Evolutionary conservation across 2,888 invertebrate species (phyloP).

Genomic region (Morpho achilles): DNA sequence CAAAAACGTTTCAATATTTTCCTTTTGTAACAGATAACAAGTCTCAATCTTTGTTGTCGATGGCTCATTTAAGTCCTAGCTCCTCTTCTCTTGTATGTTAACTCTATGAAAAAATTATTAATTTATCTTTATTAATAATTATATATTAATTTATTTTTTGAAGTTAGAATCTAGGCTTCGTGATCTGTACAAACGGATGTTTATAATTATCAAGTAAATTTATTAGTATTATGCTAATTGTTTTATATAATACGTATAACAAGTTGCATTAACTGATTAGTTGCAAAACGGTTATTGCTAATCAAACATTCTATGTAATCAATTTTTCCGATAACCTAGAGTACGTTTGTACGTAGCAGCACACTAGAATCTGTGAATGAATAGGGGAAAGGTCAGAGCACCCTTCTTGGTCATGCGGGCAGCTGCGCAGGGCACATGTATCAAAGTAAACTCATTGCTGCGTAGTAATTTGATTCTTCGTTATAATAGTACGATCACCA

Average conservation of each 20-base stretch:
- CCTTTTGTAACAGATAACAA: no score
- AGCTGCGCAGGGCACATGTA: constrained; percentile 23
- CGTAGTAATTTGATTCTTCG: constrained; percentile 23
- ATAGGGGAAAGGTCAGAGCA: constrained; percentile 36
- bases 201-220: no score
- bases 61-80: not conserved
- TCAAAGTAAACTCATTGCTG: constrained; percentile 24
- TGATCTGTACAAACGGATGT: no score
- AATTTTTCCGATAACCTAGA: constrained; percentile 21
- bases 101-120: not conserved
- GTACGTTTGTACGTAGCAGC: constrained; percentile 18
- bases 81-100: not conserved
- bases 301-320: constrained; percentile 2
- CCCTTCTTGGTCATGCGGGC: constrained; percentile 36
- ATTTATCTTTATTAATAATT: not conserved
- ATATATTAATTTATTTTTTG: not conserved
- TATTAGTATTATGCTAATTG: no score
- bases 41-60: no score
- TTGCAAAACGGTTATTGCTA: not conserved
- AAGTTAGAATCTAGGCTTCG: no score
- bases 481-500: not conserved
- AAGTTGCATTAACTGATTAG: no score
- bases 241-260: no score
- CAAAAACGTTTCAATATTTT: no score
- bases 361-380: constrained; percentile 42